Conservation (phyloP, 2,797 vertebrate genomes). For the Ciconia nigra region DNA sequence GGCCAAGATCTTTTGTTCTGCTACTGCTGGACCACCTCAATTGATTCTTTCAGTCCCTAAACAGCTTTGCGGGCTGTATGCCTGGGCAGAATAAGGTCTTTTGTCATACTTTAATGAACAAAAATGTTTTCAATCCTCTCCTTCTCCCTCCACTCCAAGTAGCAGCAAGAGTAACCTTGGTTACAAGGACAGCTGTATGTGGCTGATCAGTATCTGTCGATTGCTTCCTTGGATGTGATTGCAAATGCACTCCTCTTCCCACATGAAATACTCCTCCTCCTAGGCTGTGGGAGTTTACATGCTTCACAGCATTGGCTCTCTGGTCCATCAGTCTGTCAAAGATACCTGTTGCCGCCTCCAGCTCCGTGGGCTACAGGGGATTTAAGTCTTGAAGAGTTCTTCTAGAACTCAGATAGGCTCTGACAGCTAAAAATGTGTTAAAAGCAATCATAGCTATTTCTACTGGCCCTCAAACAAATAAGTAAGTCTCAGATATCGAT, state of each 20-base stretch:
- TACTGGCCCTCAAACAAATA: not conserved
- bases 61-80: constrained; percentile 22
- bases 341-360: not conserved
- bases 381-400: not conserved
- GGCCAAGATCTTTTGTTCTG: not conserved
- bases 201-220: not conserved
- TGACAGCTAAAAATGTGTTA: not conserved
- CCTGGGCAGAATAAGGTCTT: constrained; percentile 22
- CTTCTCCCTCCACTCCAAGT: not conserved
- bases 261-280: not conserved
- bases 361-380: not conserved
- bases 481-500: not conserved
- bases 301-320: not conserved
- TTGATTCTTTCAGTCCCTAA: constrained; percentile 49
- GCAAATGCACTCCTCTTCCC: not conserved
- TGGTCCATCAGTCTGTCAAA: not conserved
- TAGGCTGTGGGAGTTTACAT: not conserved
- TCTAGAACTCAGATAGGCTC: not conserved
- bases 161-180: not conserved
- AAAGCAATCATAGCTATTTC: not conserved
- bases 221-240: not conserved
- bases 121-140: constrained; percentile 21
- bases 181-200: not conserved
- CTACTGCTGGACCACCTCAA: constrained; percentile 13
- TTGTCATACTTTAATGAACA: constrained; percentile 16